Conservation (phyloP, 2,888 invertebrate species). For the Globia sparganii region DNA sequence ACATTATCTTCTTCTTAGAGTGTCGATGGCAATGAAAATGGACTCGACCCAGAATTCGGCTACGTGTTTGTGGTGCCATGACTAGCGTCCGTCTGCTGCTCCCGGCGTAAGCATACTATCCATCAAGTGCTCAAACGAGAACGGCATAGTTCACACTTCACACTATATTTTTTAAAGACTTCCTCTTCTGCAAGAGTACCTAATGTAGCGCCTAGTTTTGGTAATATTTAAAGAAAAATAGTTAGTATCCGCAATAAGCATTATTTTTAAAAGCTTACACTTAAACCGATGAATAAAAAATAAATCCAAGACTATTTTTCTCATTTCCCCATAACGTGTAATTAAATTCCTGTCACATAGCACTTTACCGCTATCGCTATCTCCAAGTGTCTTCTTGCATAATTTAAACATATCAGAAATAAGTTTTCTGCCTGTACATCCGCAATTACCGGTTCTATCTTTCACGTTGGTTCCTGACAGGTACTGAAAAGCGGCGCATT, state of each 20-base stretch:
- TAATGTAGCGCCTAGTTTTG: neutral
- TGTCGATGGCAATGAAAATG: neutral
- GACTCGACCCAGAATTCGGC: neutral
- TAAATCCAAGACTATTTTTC: conserved; percentile 5
- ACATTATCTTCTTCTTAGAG: neutral
- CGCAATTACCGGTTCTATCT: conserved; percentile 80
- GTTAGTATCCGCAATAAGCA: neutral
- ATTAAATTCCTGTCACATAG: conserved; percentile 31
- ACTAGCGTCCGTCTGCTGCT: neutral
- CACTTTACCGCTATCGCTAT: conserved; percentile 53
- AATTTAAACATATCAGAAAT: conserved; percentile 64
- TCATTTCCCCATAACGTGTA: conserved; percentile 13
- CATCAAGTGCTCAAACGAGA: neutral
- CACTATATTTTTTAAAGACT: neutral
- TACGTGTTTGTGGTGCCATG: neutral
- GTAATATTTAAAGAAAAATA: neutral
- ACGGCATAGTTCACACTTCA: neutral
- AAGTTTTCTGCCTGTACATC: conserved; percentile 61
- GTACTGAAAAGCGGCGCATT: conserved; percentile 83
- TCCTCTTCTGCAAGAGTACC: neutral
- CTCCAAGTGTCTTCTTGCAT: conserved; percentile 53
- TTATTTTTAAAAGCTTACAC: neutral
- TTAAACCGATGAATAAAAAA: neutral
- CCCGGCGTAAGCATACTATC: neutral
- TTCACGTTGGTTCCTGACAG: conserved; percentile 75